Evolutionary conservation across 2,113 vertebrate genomes (phyloP), one percentile per base, ranked within the genome.

Genomic region (Oriolus oriolus): DNA sequence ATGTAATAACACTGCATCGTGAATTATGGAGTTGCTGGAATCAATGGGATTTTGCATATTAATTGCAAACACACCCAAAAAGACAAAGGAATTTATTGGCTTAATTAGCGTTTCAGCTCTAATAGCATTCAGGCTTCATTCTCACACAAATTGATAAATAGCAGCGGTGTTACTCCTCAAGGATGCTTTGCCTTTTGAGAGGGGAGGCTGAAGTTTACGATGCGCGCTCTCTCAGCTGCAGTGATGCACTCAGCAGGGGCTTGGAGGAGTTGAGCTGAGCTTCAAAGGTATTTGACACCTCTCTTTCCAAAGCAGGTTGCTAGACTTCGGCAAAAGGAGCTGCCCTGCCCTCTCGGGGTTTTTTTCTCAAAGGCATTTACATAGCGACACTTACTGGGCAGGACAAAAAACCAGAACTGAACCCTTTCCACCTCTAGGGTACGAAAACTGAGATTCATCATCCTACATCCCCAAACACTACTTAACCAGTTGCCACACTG

Each of bases 41-140:
- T 97, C 97, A 91, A 90, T 89, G 85, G 53, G 80, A 81, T 86
- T 97, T 97, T 97, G 92, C 96, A 97, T 98, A 97, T 97, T 98
- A 96, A 97, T 97, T 95, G 79, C 73, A 85, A 95, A 92, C 68
- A 78, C 78, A 61, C 94, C 70, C 78, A 71, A 97, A 93, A 93
- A 81, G 49, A 65, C 93, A 87, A 65, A 91, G 77, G 93, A 96
- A 92, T 89, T 88, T 93, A 95, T 91, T 97, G 95, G 87, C 63
- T 97, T 96, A 95, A 97, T 94, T 93, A 95, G 26, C 20, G 79
- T 71, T 97, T 92, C 91, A 74, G 81, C 73, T 84, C 49, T 94
- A 95, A 75, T 86, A 95, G 82, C 18, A 18, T 88, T 91, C 84
- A 80, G 74, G 77, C 57, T 95, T 91, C 92, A 64, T 89, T 87